A percentile compares a stretch with the other conserved stretches of the same genome.
phyloP scores from a whole-genome alignment of 2,888 invertebrate genomes.

The Latheticus oryzae region DNA sequence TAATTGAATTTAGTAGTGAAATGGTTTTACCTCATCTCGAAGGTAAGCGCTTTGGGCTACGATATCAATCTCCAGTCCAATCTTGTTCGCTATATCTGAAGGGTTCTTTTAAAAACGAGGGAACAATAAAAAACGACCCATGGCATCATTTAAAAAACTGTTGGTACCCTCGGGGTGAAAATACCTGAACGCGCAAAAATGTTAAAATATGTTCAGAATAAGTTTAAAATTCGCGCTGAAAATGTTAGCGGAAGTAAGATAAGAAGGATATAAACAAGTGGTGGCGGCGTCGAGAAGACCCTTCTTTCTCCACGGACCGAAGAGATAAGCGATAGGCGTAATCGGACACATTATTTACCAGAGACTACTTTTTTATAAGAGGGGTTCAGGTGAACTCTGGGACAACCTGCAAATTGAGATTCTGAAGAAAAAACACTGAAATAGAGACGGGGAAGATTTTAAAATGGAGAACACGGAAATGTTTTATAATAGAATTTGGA shows the following conservation, averaged over 20 bases:
- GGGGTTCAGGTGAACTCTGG: constrained; percentile 45
- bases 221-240: constrained; percentile 53
- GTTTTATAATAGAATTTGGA: constrained; percentile 45
- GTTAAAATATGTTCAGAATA: constrained; percentile 49
- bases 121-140: constrained; percentile 45
- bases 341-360: constrained; percentile 62
- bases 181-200: constrained; percentile 43
- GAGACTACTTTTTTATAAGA: constrained; percentile 50
- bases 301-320: constrained; percentile 41
- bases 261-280: constrained; percentile 60
- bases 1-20: constrained; percentile 35
- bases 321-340: constrained; percentile 62
- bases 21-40: constrained; percentile 33
- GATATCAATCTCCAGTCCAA: constrained; percentile 38
- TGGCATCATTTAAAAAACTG: constrained; percentile 44
- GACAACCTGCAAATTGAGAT: constrained; percentile 48
- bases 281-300: constrained; percentile 46
- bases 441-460: constrained; percentile 40
- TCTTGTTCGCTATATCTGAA: constrained; percentile 32
- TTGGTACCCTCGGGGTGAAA: constrained; percentile 43
- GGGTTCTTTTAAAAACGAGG: constrained; percentile 36
- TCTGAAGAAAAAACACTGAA: constrained; percentile 27
- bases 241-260: constrained; percentile 56
- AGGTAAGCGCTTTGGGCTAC: constrained; percentile 24
- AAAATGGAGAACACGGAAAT: constrained; percentile 42